Evolutionary conservation across 2,888 invertebrate genomes (phyloP).

Genomic region (Poecilobothrus nobilitatus): DNA sequence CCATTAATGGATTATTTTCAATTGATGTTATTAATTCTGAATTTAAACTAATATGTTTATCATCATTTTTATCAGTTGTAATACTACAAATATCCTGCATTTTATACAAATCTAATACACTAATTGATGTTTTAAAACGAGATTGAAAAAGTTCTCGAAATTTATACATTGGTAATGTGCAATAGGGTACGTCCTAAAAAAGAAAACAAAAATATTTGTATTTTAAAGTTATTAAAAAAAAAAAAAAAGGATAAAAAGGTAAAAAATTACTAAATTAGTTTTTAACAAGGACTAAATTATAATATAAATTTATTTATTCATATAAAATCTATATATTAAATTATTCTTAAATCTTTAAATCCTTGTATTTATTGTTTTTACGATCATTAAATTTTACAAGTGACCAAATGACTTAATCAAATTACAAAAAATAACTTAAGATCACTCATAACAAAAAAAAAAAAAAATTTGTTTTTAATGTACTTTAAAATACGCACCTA

Average conservation of each 20-base stretch:
- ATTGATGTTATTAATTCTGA: conserved; percentile 52
- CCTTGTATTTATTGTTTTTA: too few relatives aligned
- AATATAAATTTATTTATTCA: too few relatives aligned
- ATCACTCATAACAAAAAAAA: too few relatives aligned
- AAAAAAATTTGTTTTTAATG: too few relatives aligned
- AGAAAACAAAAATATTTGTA: background rate
- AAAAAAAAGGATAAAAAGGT: background rate
- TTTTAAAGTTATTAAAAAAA: background rate
- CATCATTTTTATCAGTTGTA: conserved; percentile 58
- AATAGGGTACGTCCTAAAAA: conserved; percentile 61
- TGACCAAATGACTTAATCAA: too few relatives aligned
- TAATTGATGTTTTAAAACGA: conserved; percentile 64
- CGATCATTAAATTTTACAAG: too few relatives aligned
- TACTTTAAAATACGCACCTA: too few relatives aligned
- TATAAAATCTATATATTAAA: too few relatives aligned
- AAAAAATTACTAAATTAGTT: too few relatives aligned
- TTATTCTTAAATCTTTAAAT: too few relatives aligned
- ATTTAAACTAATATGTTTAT: conserved; percentile 63
- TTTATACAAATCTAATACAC: conserved; percentile 59
- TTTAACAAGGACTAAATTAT: too few relatives aligned
- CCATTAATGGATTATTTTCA: conserved; percentile 45
- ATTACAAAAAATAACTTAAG: too few relatives aligned
- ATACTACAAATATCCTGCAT: conserved; percentile 68
- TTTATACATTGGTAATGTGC: conserved; percentile 67
- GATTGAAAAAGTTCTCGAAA: conserved; percentile 74